Evolutionary conservation across 2,888 invertebrate genomes (phyloP).

Genomic region (Calameuta idolon): DNA sequence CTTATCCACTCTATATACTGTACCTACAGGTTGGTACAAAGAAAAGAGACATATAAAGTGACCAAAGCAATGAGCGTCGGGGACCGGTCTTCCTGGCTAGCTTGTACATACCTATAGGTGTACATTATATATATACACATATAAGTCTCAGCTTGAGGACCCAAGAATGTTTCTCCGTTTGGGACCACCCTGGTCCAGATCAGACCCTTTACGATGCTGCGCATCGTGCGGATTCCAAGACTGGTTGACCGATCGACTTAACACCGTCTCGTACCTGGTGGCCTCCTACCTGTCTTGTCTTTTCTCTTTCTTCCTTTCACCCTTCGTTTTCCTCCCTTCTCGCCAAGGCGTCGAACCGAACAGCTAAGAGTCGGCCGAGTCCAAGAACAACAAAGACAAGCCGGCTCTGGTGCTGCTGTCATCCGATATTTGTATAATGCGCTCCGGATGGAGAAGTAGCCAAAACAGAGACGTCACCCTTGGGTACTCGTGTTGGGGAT

Average conservation of each 20-base stretch:
- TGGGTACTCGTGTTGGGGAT: neutral
- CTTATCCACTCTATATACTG: neutral
- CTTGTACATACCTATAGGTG: neutral
- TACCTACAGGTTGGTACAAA: neutral
- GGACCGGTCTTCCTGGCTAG: neutral
- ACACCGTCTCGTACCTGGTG: neutral
- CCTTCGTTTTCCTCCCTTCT: neutral
- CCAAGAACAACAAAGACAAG: neutral
- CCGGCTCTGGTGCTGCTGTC: neutral
- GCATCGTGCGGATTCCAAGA: neutral
- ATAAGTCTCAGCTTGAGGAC: neutral
- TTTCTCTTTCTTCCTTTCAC: neutral
- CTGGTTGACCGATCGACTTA: neutral
- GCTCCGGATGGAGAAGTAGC: neutral
- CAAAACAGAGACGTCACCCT: neutral
- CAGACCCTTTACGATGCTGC: neutral
- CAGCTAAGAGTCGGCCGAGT: neutral
- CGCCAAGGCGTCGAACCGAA: neutral
- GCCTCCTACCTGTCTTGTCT: neutral
- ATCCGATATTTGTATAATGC: neutral
- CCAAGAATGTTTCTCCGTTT: neutral
- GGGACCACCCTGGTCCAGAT: neutral
- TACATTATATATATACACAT: too few species aligned
- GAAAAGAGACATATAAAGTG: neutral
- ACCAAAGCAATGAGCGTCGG: neutral